A percentile compares a stretch with the other conserved stretches of the same genome.
Conservation (phyloP, 2,113 vertebrate genomes). For the Chionis minor region DNA sequence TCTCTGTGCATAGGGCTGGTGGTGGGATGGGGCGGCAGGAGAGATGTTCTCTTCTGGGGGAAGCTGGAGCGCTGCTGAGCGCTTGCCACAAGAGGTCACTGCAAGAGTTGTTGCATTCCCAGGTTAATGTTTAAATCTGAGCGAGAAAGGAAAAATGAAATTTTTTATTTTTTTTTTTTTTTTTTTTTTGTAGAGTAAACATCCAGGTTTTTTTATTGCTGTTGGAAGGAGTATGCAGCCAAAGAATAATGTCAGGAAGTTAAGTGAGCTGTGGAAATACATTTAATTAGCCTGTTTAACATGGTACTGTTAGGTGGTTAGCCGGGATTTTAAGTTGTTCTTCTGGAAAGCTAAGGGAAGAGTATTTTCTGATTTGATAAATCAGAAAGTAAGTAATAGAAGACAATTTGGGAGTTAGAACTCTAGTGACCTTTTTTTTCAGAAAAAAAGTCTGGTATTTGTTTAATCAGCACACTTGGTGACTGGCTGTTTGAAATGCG, state of each 20-base stretch:
- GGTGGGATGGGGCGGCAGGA: background rate
- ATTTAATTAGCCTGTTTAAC: conserved; percentile 10
- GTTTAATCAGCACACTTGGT: background rate
- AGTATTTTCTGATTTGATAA: background rate
- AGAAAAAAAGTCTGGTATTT: background rate
- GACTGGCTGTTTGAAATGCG: background rate
- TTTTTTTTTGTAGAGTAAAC: background rate
- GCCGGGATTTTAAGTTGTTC: background rate
- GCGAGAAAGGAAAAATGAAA: background rate
- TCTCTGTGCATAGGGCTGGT: background rate
- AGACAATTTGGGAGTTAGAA: background rate
- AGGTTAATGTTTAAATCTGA: background rate
- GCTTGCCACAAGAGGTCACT: conserved; percentile 78
- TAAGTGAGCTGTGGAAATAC: background rate
- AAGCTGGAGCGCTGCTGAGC: background rate
- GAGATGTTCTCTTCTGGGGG: background rate
- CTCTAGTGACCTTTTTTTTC: background rate
- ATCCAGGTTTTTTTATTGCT: background rate
- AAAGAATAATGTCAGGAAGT: conserved; percentile 5
- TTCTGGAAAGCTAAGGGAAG: background rate
- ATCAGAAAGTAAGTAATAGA: background rate
- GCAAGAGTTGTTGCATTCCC: conserved; percentile 49
- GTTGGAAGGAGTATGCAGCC: background rate
- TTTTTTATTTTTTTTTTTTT: background rate
- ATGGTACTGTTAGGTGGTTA: background rate